phyloP scores from a whole-genome alignment of 2,797 vertebrate species.

The Tragopan temminckii region DNA sequence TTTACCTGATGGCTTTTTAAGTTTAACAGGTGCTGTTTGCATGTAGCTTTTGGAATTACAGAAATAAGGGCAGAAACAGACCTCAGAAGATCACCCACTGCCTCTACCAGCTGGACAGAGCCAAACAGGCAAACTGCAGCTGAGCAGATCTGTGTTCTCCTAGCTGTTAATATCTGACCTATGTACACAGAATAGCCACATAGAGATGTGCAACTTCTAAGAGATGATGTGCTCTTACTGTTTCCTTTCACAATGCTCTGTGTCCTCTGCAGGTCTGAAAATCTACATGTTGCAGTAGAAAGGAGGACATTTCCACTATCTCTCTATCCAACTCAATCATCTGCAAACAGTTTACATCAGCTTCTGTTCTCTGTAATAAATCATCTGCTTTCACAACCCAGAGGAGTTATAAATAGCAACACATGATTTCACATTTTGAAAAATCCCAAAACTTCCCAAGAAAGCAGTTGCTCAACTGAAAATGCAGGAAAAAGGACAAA shows the following conservation, averaged over 20 bases:
- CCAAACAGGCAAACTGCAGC: not conserved
- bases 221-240: not conserved
- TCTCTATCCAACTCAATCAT: not conserved
- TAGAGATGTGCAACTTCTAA: not conserved
- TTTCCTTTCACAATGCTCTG: not conserved
- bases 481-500: not conserved
- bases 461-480: not conserved
- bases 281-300: not conserved
- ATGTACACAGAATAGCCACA: not conserved
- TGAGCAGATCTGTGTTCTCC: not conserved
- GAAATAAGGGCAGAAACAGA: not conserved
- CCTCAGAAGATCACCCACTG: not conserved
- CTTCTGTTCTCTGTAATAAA: not conserved
- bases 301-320: not conserved
- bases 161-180: not conserved
- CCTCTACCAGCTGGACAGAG: not conserved
- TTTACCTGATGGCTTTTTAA: not conserved
- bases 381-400: constrained; percentile 29
- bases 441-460: constrained; percentile 34
- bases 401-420: constrained; percentile 28
- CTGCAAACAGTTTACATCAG: constrained; percentile 16
- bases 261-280: not conserved
- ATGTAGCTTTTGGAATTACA: not conserved
- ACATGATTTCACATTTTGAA: not conserved
- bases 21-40: not conserved